These are phyloP conservation scores for Anoplophora glabripennis DNA, from an alignment of 1,140 invertebrate species.

Conservation along the genomic window DNA sequence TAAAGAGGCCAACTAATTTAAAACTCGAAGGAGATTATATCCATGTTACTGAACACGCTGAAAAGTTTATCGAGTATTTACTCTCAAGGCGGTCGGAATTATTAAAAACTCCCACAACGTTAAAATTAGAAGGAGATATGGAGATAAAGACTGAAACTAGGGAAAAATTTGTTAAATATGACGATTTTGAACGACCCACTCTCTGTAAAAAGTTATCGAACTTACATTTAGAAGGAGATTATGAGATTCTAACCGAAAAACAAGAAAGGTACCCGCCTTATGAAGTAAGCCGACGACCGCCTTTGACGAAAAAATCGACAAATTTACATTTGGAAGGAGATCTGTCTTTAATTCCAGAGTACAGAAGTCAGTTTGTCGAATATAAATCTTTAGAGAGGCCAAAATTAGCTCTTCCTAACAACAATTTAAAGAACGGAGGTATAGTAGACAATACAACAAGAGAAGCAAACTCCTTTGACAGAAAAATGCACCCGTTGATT, in stretches of 20 bases:
- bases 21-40: conserved; percentile 54
- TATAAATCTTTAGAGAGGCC: conserved; percentile 31
- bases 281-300: conserved; percentile 35
- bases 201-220: conserved; percentile 50
- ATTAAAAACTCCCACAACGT: conserved; percentile 48
- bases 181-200: conserved; percentile 37
- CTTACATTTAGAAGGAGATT: conserved; percentile 54
- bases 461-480: neutral
- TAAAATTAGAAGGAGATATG: conserved; percentile 54
- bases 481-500: conserved; percentile 30
- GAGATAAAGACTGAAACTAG: conserved; percentile 54
- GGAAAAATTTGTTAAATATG: conserved; percentile 53
- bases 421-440: conserved; percentile 14
- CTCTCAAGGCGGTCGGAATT: conserved; percentile 49
- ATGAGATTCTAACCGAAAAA: conserved; percentile 54
- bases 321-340: conserved; percentile 54
- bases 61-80: conserved; percentile 54
- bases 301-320: conserved; percentile 47
- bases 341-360: conserved; percentile 40
- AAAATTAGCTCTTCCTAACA: conserved; percentile 25
- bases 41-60: conserved; percentile 52
- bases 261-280: conserved; percentile 54
- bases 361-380: conserved; percentile 42
- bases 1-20: conserved; percentile 40
- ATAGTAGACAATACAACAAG: neutral